Evolutionary conservation across 2,797 vertebrate genomes (phyloP), one percentile per base, ranked within the genome.

Genomic region (Lycodopsis pacificus): DNA sequence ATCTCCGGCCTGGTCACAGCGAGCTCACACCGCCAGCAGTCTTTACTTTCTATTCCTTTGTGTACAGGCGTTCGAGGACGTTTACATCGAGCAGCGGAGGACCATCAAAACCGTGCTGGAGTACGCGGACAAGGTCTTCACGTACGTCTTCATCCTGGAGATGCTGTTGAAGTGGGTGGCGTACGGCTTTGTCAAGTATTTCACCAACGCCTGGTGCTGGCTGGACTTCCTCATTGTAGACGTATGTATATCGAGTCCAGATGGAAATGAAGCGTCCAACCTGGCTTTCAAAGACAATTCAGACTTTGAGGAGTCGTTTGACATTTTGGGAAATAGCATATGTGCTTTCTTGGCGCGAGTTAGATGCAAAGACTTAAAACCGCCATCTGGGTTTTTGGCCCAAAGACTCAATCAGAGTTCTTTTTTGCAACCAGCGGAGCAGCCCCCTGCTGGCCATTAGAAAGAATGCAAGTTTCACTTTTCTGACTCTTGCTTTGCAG

Each of bases 121-220:
- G 90, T 99, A 96, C 34, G 96, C 98, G 9, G 98, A 99, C 94
- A 99, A 98, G 91, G 97, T 99, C 86, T 99, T 99, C 90, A 99
- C 98, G 1, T 99, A 99, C 3, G 74, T 99, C 89, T 99, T 99
- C 91, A 98, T 99, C 89, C 91, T 98, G 94, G 98, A 99, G 91
- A 99, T 99, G 98, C 94, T 99, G 92, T 89, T 99, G 71, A 99
- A 99, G 89, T 99, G 98, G 98, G 97, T 99, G 72, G 98, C 98
- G 0, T 99, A 99, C 17, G 98, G 98, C 80, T 99, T 99, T 80
- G 96, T 96, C 91, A 95, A 97, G 79, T 99, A 99, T 94, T 99
- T 99, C 92, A 99, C 98, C 81, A 99, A 99, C 73, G 98, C 98
- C 2, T 99, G 98, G 98, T 99, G 98, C 92, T 99, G 98, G 97